Conservation (phyloP, 1,140 invertebrate genomes). For the Philotrypesis tridentata region DNA sequence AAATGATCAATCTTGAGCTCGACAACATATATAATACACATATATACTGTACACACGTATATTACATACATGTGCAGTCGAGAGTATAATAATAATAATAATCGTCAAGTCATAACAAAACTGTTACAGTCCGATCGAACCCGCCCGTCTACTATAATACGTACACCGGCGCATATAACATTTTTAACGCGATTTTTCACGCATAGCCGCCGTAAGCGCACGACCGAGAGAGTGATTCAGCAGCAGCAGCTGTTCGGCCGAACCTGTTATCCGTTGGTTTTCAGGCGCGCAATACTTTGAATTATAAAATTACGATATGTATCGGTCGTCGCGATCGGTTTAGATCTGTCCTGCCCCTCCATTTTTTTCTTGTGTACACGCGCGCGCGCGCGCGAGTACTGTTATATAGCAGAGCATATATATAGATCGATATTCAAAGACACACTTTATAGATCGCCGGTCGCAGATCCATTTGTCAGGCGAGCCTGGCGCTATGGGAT, state of each 20-base stretch:
- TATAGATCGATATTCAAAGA: too few species aligned
- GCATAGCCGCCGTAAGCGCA: too few species aligned
- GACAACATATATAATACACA: too few species aligned
- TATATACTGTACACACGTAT: too few species aligned
- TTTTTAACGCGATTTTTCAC: neutral
- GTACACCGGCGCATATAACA: too few species aligned
- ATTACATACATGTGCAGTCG: too few species aligned
- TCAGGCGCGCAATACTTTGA: neutral
- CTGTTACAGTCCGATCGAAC: neutral
- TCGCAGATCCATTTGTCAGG: neutral
- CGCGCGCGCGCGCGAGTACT: too few species aligned
- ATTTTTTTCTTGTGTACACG: neutral
- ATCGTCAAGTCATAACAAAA: neutral
- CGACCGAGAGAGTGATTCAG: neutral
- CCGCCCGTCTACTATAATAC: neutral
- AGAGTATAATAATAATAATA: neutral
- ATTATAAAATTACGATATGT: neutral
- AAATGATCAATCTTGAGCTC: too few species aligned
- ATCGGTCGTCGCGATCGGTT: neutral
- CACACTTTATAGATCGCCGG: too few species aligned
- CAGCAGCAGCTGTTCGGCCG: neutral
- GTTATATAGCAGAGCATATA: too few species aligned
- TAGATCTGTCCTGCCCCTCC: neutral
- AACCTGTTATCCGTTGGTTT: neutral
- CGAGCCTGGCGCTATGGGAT: neutral